These are phyloP conservation scores for Caenorhabditis sulstoni DNA, from an alignment of 2,888 invertebrate species.

Conservation along the genomic window DNA sequence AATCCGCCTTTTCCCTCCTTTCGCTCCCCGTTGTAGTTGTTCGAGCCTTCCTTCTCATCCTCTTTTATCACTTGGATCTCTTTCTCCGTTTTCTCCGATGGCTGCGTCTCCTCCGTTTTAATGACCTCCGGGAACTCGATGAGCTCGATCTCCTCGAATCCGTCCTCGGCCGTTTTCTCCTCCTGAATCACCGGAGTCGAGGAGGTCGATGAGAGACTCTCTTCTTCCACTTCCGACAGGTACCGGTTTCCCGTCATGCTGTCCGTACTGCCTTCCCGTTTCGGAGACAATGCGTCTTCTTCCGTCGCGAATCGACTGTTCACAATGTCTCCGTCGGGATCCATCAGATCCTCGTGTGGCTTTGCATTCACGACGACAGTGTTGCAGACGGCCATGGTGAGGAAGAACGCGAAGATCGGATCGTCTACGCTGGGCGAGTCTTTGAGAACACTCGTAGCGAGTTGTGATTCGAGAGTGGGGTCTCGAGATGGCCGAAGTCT, in stretches of 20 bases:
- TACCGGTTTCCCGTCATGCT: slow-evolving; percentile 13
- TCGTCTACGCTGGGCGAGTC: slow-evolving; percentile 47
- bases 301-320: slow-evolving; percentile 60
- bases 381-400: slow-evolving; percentile 94
- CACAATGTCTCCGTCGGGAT: slow-evolving; percentile 67
- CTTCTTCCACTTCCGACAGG: slow-evolving; percentile 44
- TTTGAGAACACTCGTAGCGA: slow-evolving; percentile 35
- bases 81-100: slow-evolving; percentile 32
- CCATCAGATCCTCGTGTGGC: slow-evolving; percentile 84
- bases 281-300: slow-evolving; percentile 16
- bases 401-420: slow-evolving; percentile 85
- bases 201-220: slow-evolving; percentile 23
- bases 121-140: slow-evolving; percentile 60
- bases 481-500: slow-evolving; percentile 52
- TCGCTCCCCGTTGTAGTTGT: slow-evolving; percentile 57
- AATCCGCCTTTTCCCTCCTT: slow-evolving; percentile 47
- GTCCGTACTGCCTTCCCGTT: slow-evolving; percentile 19
- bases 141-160: slow-evolving; percentile 62
- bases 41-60: slow-evolving; percentile 41
- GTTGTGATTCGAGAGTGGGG: slow-evolving; percentile 43
- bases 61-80: slow-evolving; percentile 33
- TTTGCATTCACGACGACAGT: slow-evolving; percentile 91
- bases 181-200: slow-evolving; percentile 40
- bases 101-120: slow-evolving; percentile 46
- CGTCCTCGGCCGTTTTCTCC: slow-evolving; percentile 34